These are phyloP conservation scores for Eumerus sabulonum DNA, from an alignment of 2,888 invertebrate species.

Conservation along the genomic window DNA sequence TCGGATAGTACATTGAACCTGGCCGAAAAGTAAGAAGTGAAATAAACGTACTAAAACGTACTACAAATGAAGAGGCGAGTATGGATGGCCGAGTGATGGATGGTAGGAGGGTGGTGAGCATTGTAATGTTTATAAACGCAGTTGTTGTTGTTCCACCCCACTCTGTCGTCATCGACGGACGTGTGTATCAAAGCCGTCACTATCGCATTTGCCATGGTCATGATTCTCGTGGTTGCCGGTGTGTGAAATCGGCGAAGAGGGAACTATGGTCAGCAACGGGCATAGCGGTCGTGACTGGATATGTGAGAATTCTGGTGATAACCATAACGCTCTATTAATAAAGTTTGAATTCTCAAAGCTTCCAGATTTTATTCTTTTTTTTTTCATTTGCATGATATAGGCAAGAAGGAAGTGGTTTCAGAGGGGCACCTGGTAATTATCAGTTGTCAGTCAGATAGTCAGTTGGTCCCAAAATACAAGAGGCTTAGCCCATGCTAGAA, in stretches of 20 bases:
- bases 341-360: too few relatives aligned
- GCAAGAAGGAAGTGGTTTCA: too few relatives aligned
- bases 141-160: slow-evolving; percentile 46
- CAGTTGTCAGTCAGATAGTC: too few relatives aligned
- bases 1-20: slow-evolving; percentile 57
- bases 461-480: too few relatives aligned
- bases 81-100: background rate
- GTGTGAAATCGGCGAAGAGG: slow-evolving; percentile 30
- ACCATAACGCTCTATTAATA: too few relatives aligned
- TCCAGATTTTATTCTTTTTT: too few relatives aligned
- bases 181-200: slow-evolving; percentile 1
- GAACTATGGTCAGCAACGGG: background rate
- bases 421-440: too few relatives aligned
- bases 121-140: slow-evolving; percentile 50
- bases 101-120: too few relatives aligned
- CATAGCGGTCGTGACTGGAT: too few relatives aligned
- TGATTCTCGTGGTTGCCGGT: slow-evolving; percentile 24
- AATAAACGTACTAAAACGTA: slow-evolving; percentile 20
- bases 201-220: slow-evolving; percentile 23
- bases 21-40: slow-evolving; percentile 28
- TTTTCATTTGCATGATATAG: too few relatives aligned
- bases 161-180: slow-evolving; percentile 30
- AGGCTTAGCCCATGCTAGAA: too few relatives aligned
- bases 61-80: slow-evolving; percentile 32
- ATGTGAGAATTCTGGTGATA: too few relatives aligned